These are phyloP conservation scores for Gyrodactylus salaris DNA, from an alignment of 1,140 invertebrate species.

Conservation along the genomic window DNA sequence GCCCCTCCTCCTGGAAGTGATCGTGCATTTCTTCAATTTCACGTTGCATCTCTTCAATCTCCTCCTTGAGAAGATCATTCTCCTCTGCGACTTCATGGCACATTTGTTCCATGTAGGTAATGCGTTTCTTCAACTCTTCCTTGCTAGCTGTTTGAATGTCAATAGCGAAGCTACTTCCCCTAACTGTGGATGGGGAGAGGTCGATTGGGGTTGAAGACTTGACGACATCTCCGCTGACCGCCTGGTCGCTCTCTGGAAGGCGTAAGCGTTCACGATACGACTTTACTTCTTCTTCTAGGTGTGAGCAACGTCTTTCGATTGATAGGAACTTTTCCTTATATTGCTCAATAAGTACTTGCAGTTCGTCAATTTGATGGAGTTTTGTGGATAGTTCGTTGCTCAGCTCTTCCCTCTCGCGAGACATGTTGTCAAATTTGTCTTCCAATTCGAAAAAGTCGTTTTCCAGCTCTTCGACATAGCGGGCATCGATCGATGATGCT, in stretches of 20 bases:
- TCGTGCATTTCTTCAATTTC: constrained; percentile 95
- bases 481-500: neutral
- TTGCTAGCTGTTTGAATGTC: constrained; percentile 10
- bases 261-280: constrained; percentile 11
- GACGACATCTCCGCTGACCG: neutral
- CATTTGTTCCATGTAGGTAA: constrained; percentile 38
- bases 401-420: constrained; percentile 8
- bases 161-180: constrained; percentile 5
- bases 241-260: constrained; percentile 6
- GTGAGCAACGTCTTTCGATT: constrained; percentile 12
- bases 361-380: constrained; percentile 4
- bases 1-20: constrained; percentile 56
- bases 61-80: constrained; percentile 69
- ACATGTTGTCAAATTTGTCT: constrained; percentile 6
- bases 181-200: constrained; percentile 8
- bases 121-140: constrained; percentile 32
- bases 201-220: constrained; percentile 8
- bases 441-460: constrained; percentile 21
- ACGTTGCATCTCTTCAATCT: constrained; percentile 56
- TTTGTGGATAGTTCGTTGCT: constrained; percentile 7
- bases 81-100: constrained; percentile 74
- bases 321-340: neutral
- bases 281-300: constrained; percentile 13
- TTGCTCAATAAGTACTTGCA: neutral
- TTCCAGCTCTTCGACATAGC: constrained; percentile 28